Base-by-base conservation (phyloP, 2,888 invertebrate species). In the Plagodis pulveraria region DNA sequence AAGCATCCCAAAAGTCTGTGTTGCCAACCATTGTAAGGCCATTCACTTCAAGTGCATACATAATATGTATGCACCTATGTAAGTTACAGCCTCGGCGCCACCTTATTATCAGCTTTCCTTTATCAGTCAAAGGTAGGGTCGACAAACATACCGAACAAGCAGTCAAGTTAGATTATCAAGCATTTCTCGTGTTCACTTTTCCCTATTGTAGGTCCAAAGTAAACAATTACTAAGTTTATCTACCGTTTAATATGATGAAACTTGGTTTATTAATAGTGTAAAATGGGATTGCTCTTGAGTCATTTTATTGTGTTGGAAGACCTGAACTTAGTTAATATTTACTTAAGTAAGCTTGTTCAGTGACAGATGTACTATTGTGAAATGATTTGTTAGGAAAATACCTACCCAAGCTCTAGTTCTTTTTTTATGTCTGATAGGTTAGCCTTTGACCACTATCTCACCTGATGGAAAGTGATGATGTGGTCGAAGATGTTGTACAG, bases 61-160 rank as follows among this genome's bases (percentile, higher is more conserved):
- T 34, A 34, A 52, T 32, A 42, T 49, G 40, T 12, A 42, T 33
- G 44, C 47, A 10, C 54, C 50, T 55, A 11, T 57, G 57, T 34
- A 41, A 43, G 58, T 58, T 63, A 53, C 62, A 66, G 66, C 65
- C 65, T 69, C 65, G 82, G 83, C 83, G 80, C 83, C 78, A 62
- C 57, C 54, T 12, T 49, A 49, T 58, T 52, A 58, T 45, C 34
- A 12, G 40, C 5, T 22, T 22, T 34, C 9, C 35, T 12, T 87
- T 90, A 90, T 90, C 90, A 84, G 89, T 87, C 89, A 89, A 84
- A 86, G 84, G 85, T 87, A 86, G 80, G 84, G 82, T 80, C 80
- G 70, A 74, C 82, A 88, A 88, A 89, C 84, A 86, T 50, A 56
- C 66, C 52, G 43, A 59, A 71, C 63, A 72, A 72, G 71, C 60